Percentiles rank a stretch among this genome's conserved stretches.
Evolutionary conservation across 2,888 invertebrate species (phyloP).

Genomic region (Agriopis aurantiaria): DNA sequence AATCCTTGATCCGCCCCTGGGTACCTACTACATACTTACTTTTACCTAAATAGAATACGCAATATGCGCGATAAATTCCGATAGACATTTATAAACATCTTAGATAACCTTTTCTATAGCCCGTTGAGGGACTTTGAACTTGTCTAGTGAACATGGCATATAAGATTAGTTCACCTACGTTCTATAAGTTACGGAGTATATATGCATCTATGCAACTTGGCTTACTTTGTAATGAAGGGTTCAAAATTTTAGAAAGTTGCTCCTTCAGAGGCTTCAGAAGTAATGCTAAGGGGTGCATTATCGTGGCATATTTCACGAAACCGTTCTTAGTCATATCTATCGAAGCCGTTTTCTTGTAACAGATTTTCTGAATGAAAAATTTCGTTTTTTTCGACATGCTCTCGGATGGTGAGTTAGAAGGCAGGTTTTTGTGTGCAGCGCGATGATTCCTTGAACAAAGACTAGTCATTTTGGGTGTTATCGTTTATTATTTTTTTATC

Average conservation of each 20-base stretch:
- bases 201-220: too few relatives aligned
- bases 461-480: background rate
- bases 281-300: slow-evolving; percentile 50
- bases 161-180: too few relatives aligned
- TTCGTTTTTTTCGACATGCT: slow-evolving; percentile 58
- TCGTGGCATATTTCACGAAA: slow-evolving; percentile 58
- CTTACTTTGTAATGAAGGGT: slow-evolving; percentile 38
- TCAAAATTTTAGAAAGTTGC: slow-evolving; percentile 57
- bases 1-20: too few relatives aligned
- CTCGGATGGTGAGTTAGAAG: background rate
- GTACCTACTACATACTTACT: too few relatives aligned
- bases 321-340: slow-evolving; percentile 69
- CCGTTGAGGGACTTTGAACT: too few relatives aligned
- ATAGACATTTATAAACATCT: too few relatives aligned
- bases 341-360: slow-evolving; percentile 59
- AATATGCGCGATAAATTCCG: too few relatives aligned
- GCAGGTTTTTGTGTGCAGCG: background rate
- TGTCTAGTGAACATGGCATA: too few relatives aligned
- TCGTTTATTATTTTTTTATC: background rate
- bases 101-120: too few relatives aligned
- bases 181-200: too few relatives aligned
- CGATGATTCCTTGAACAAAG: background rate
- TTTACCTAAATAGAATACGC: too few relatives aligned
- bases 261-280: slow-evolving; percentile 55
- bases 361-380: slow-evolving; percentile 64